Base-by-base conservation (phyloP, 2,113 vertebrate genomes). In the Tiliqua scincoides region DNA sequence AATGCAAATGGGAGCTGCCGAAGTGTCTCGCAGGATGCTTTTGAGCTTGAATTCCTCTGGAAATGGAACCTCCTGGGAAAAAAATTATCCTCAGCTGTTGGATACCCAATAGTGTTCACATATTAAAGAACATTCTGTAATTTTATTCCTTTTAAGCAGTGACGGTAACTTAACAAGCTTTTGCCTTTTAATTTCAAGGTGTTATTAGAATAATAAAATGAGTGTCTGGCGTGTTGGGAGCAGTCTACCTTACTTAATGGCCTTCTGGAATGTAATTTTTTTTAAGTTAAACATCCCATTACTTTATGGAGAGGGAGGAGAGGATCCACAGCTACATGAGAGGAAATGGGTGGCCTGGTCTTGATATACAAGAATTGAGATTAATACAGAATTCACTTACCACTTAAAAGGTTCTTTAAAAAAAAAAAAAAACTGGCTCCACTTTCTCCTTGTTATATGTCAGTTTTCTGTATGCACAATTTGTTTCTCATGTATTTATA, bases 171-270 rank as follows among this genome's bases (percentile, higher is more conserved):
- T 92, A 92, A 92, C 89, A 83, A 89, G 91, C 90, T 82, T 79
- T 93, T 91, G 92, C 83, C 88, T 95, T 93, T 93, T 93, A 86
- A 93, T 92, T 93, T 92, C 87, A 91, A 90, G 86, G 85, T 91
- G 92, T 93, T 93, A 93, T 91, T 94, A 90, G 87, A 93, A 91
- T 91, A 91, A 92, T 91, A 94, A 95, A 91, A 91, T 78, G 35
- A 35, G 78, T 89, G 89, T 88, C 94, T 93, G 80, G 86, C 90
- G 88, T 87, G 92, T 83, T 90, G 85, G 62, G 85, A 91, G 87
- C 91, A 91, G 79, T 67, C 86, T 91, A 84, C 86, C 88, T 91
- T 92, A 90, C 59, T 92, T 94, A 93, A 95, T 89, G 74, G 59
- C 88, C 90, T 93, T 93, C 91, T 94, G 92, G 92, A 89, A 89